Percentiles rank a stretch among this genome's conserved stretches.
These are phyloP conservation scores for Schizotus pectinicornis DNA, from an alignment of 2,888 invertebrate genomes.

Conservation along the genomic window DNA sequence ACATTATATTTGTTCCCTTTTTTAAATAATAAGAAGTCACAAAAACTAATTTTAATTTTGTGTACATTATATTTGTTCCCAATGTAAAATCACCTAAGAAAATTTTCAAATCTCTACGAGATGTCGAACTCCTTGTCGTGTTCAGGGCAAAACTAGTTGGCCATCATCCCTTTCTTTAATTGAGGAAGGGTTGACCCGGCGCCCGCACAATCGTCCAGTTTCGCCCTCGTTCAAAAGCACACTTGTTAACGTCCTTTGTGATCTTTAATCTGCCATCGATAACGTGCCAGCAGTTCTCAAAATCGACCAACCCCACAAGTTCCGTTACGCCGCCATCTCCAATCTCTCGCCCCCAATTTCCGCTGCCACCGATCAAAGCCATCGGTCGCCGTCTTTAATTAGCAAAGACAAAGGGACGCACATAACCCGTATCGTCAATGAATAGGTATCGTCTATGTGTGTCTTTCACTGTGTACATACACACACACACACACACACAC, in stretches of 20 bases:
- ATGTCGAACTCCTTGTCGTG: too few species aligned
- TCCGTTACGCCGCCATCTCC: neutral
- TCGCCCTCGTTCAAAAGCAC: constrained; percentile 49
- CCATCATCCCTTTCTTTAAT: constrained; percentile 14
- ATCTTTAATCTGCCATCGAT: constrained; percentile 48
- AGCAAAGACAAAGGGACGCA: constrained; percentile 55
- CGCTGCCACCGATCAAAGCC: constrained; percentile 35
- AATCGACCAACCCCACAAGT: neutral
- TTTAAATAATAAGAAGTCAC: too few species aligned
- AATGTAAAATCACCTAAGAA: too few species aligned
- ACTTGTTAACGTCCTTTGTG: constrained; percentile 47
- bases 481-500: neutral
- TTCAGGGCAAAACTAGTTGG: too few species aligned
- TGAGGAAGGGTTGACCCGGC: constrained; percentile 8
- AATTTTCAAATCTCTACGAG: too few species aligned
- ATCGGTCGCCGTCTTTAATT: constrained; percentile 55
- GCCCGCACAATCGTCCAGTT: constrained; percentile 43
- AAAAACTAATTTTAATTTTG: too few species aligned
- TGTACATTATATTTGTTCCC: too few species aligned
- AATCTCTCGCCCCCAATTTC: constrained; percentile 6
- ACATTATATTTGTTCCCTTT: too few species aligned
- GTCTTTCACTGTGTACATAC: constrained; percentile 9
- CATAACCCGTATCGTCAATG: constrained; percentile 55
- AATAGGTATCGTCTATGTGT: constrained; percentile 52
- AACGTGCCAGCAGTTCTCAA: constrained; percentile 40